phyloP scores from a whole-genome alignment of 2,888 invertebrate species.

The Phoronis australis region DNA sequence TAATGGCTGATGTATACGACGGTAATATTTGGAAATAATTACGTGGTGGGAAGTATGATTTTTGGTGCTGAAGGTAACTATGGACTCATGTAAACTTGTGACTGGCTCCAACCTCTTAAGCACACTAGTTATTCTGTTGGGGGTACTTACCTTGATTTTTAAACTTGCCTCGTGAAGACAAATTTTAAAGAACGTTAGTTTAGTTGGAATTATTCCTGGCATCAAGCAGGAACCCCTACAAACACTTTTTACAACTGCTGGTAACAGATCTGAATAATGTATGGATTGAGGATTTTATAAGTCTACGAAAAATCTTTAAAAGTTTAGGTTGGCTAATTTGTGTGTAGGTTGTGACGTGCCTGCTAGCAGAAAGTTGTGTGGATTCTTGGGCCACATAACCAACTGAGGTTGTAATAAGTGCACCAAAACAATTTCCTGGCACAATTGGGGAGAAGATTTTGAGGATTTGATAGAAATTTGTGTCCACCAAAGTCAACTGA shows the following conservation, averaged over 20 bases:
- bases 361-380: slow-evolving; percentile 8
- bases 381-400: slow-evolving; percentile 5
- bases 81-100: slow-evolving; percentile 6
- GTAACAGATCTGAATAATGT: slow-evolving; percentile 3
- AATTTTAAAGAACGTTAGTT: slow-evolving; percentile 4
- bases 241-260: slow-evolving; percentile 2
- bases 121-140: slow-evolving; percentile 7
- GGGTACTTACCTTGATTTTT: slow-evolving; percentile 3
- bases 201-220: slow-evolving; percentile 8
- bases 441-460: slow-evolving; percentile 2
- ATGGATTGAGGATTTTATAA: slow-evolving; percentile 4
- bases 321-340: slow-evolving; percentile 3
- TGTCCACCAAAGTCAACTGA: slow-evolving; percentile 2
- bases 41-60: neutral
- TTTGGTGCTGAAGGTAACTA: slow-evolving; percentile 2
- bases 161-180: slow-evolving; percentile 8
- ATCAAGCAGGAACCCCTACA: slow-evolving; percentile 5
- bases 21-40: slow-evolving; percentile 7
- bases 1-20: slow-evolving; percentile 9
- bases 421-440: slow-evolving; percentile 4
- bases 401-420: slow-evolving; percentile 7
- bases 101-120: slow-evolving; percentile 11
- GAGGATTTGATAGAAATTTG: slow-evolving; percentile 6
- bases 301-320: neutral
- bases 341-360: slow-evolving; percentile 9